Percentiles rank a stretch among this genome's conserved stretches.
These are phyloP conservation scores for Struthio camelus DNA, from an alignment of 2,113 vertebrate genomes.

Conservation along the genomic window DNA sequence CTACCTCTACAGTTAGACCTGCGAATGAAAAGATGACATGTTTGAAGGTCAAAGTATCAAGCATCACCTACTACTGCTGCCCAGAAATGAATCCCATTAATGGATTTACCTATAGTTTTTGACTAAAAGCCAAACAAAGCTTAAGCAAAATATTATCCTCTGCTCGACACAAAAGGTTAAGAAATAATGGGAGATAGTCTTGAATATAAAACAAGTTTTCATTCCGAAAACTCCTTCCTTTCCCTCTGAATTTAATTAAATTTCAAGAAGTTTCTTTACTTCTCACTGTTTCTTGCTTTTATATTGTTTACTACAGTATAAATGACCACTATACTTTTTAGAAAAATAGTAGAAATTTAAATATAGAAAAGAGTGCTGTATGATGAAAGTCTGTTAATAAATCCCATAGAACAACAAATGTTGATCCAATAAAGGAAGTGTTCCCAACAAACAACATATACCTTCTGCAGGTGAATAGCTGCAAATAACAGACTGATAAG, in stretches of 20 bases:
- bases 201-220: background rate
- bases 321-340: background rate
- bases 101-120: background rate
- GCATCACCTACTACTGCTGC: background rate
- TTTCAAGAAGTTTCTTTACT: background rate
- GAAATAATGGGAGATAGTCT: background rate
- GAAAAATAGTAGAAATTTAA: background rate
- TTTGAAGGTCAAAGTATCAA: background rate
- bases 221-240: background rate
- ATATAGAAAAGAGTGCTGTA: background rate
- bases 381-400: background rate
- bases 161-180: background rate
- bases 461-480: background rate
- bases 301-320: background rate
- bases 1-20: background rate
- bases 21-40: background rate
- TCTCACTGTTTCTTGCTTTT: background rate
- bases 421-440: background rate
- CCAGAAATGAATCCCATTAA: slow-evolving; percentile 12
- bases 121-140: slow-evolving; percentile 4
- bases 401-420: background rate
- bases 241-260: background rate
- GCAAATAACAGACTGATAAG: background rate
- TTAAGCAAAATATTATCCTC: background rate
- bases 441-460: background rate